These are phyloP conservation scores for Athalia cordata DNA, from an alignment of 2,888 invertebrate species.

Conservation along the genomic window DNA sequence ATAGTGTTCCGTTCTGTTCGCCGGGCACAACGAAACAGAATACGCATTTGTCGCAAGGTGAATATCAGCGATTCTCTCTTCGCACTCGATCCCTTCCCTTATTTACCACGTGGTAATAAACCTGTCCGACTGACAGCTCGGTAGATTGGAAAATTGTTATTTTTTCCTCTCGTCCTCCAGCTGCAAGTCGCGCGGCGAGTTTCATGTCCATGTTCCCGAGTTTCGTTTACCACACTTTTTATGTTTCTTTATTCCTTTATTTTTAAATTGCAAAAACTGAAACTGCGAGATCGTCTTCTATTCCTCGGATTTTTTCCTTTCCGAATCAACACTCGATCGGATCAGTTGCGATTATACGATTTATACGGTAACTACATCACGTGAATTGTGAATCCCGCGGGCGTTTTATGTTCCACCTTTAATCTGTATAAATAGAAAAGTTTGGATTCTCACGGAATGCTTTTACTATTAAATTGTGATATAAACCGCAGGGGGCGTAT, in stretches of 20 bases:
- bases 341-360: no score
- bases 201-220: no score
- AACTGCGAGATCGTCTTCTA: no score
- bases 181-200: background rate
- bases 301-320: no score
- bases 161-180: slow-evolving; percentile 37
- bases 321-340: no score
- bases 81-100: background rate
- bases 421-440: background rate
- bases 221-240: background rate
- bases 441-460: slow-evolving; percentile 13
- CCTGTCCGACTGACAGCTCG: slow-evolving; percentile 52
- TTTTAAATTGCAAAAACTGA: no score
- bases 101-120: slow-evolving; percentile 50
- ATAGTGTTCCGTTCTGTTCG: no score
- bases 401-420: background rate
- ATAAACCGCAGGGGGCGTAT: slow-evolving; percentile 7
- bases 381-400: no score
- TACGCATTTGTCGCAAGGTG: slow-evolving; percentile 18
- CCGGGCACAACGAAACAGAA: background rate
- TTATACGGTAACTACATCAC: no score
- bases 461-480: slow-evolving; percentile 11
- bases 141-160: slow-evolving; percentile 58
- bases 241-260: background rate
- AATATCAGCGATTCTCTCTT: slow-evolving; percentile 6